A percentile compares a stretch with the other conserved stretches of the same genome.
Evolutionary conservation across 2,888 invertebrate genomes (phyloP).

Genomic region (Blastobasis adustella): DNA sequence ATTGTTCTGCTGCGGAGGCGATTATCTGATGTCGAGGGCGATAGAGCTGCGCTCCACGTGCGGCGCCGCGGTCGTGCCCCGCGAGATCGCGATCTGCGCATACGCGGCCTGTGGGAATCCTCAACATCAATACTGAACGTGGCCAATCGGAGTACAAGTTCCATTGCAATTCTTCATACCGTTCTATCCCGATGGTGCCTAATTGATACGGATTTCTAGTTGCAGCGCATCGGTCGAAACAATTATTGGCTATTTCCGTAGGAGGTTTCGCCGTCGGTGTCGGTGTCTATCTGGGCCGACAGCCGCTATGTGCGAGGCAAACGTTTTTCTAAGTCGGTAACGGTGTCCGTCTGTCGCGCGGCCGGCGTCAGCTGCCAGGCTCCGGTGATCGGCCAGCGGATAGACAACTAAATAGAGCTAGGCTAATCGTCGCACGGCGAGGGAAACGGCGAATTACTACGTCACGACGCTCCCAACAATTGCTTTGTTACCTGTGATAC

Average conservation of each 20-base stretch:
- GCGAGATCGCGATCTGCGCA: slow-evolving; percentile 49
- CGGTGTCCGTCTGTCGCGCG: slow-evolving; percentile 66
- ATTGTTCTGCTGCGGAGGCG: slow-evolving; percentile 41
- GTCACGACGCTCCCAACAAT: slow-evolving; percentile 64
- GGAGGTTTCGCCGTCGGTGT: slow-evolving; percentile 11
- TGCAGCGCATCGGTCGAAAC: slow-evolving; percentile 33
- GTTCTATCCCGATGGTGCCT: no score
- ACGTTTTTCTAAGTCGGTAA: slow-evolving; percentile 72
- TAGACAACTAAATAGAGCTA: slow-evolving; percentile 71
- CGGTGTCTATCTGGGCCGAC: slow-evolving; percentile 11
- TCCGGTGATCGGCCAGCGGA: slow-evolving; percentile 37
- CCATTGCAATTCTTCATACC: no score
- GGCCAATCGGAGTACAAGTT: slow-evolving; percentile 1
- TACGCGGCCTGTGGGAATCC: slow-evolving; percentile 50
- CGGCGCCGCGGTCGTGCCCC: slow-evolving; percentile 55
- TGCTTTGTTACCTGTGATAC: slow-evolving; percentile 48
- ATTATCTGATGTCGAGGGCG: slow-evolving; percentile 56
- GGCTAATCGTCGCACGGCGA: slow-evolving; percentile 68
- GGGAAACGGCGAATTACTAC: slow-evolving; percentile 72
- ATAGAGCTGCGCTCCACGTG: slow-evolving; percentile 46
- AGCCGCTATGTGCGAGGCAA: slow-evolving; percentile 40
- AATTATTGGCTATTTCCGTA: slow-evolving; percentile 14
- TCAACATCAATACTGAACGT: slow-evolving; percentile 5
- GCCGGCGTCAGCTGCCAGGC: slow-evolving; percentile 62
- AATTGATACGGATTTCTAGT: slow-evolving; percentile 2